Conservation (phyloP, 2,888 invertebrate species). For the Torymus aiolomorphi region DNA sequence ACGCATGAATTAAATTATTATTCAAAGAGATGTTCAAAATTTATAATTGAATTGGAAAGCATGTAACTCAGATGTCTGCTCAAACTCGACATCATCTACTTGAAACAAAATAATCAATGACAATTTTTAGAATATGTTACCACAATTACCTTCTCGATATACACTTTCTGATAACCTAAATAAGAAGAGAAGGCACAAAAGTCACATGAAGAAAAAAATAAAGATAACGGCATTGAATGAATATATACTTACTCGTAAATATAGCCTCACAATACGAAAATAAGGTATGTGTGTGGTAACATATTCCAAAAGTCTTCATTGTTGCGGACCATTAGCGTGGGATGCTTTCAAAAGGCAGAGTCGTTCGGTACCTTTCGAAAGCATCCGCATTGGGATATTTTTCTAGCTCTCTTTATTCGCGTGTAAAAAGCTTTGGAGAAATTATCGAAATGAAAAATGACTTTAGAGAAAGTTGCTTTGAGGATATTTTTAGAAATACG, state of each 20-base stretch:
- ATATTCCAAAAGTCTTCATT: slow-evolving; percentile 47
- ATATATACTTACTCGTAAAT: slow-evolving; percentile 41
- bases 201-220: neutral
- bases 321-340: slow-evolving; percentile 38
- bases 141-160: neutral
- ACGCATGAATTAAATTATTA: too few species aligned
- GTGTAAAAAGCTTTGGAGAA: slow-evolving; percentile 3
- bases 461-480: too few species aligned
- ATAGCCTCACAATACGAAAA: neutral
- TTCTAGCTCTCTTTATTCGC: slow-evolving; percentile 14
- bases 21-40: too few species aligned
- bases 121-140: slow-evolving; percentile 45
- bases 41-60: neutral
- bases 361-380: slow-evolving; percentile 73
- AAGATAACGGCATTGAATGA: neutral
- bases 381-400: slow-evolving; percentile 66
- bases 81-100: slow-evolving; percentile 9
- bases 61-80: neutral
- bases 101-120: slow-evolving; percentile 23
- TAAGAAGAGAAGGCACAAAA: neutral
- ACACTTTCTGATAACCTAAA: neutral
- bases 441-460: too few species aligned
- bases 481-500: neutral
- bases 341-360: slow-evolving; percentile 75
- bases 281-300: slow-evolving; percentile 33